A percentile compares a stretch with the other conserved stretches of the same genome.
These are phyloP conservation scores for Lycophotia porphyrea DNA, from an alignment of 2,888 invertebrate species.

Conservation along the genomic window DNA sequence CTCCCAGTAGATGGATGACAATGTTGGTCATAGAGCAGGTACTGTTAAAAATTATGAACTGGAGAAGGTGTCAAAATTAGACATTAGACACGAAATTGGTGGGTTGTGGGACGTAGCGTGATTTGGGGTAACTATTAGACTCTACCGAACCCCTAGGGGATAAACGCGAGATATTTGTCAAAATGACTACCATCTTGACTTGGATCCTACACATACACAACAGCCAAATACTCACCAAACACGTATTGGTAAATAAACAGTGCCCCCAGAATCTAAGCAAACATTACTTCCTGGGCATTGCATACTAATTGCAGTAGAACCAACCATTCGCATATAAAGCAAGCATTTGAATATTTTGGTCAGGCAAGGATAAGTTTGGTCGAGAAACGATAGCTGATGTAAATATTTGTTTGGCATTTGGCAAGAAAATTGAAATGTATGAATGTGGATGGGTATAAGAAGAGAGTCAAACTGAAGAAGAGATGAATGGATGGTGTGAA, in stretches of 20 bases:
- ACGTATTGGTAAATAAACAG: constrained; percentile 30
- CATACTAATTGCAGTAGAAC: constrained; percentile 54
- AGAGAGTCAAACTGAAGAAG: background rate
- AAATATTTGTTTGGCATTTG: background rate
- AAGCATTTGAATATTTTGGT: constrained; percentile 30
- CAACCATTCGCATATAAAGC: constrained; percentile 33
- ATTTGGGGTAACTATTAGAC: background rate
- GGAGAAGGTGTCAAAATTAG: background rate
- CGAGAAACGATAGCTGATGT: background rate
- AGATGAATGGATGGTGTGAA: background rate
- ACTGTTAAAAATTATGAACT: background rate
- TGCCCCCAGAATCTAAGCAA: constrained; percentile 37
- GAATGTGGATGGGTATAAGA: background rate
- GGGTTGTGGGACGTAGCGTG: too few species aligned
- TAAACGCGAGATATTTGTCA: background rate
- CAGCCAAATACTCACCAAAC: constrained; percentile 12
- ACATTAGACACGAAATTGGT: background rate
- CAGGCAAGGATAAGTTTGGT: background rate
- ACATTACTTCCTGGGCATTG: constrained; percentile 33
- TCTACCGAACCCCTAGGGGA: background rate
- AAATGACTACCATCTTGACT: background rate
- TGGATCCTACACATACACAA: constrained; percentile 8
- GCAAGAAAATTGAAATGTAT: background rate
- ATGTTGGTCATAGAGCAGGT: too few species aligned
- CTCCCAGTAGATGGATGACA: too few species aligned